A percentile compares a stretch with the other conserved stretches of the same genome.
These are phyloP conservation scores for Decapterus maruadsi DNA, from an alignment of 2,797 vertebrate species.

Conservation along the genomic window DNA sequence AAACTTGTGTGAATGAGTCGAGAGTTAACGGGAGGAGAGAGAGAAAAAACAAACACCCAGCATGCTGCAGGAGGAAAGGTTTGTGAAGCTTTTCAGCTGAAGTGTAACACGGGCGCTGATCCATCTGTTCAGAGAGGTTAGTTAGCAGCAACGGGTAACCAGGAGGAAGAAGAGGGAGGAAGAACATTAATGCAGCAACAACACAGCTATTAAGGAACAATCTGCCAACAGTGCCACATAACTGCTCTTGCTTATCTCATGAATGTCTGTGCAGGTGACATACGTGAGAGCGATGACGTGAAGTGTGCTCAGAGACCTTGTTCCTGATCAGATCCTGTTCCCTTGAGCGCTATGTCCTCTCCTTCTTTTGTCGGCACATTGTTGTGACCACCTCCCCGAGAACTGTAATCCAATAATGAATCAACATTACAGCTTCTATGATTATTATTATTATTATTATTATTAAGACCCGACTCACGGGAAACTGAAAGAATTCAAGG, in stretches of 20 bases:
- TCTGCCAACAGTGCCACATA: conserved; percentile 4
- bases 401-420: conserved; percentile 76
- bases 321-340: conserved; percentile 55
- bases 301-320: neutral
- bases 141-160: neutral
- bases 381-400: neutral
- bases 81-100: neutral
- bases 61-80: neutral
- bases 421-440: conserved; percentile 56
- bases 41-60: neutral
- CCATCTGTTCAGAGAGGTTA: neutral
- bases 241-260: neutral
- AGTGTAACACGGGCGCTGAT: too few species aligned
- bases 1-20: neutral
- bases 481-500: neutral
- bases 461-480: neutral
- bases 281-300: neutral
- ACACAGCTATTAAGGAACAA: neutral
- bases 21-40: too few species aligned
- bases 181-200: neutral
- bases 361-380: conserved; percentile 22
- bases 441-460: too few species aligned
- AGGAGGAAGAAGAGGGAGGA: neutral
- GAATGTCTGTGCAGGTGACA: conserved; percentile 7
- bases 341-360: conserved; percentile 54